Base-by-base conservation (phyloP, 2,113 vertebrate genomes). In the Halichoeres trimaculatus region DNA sequence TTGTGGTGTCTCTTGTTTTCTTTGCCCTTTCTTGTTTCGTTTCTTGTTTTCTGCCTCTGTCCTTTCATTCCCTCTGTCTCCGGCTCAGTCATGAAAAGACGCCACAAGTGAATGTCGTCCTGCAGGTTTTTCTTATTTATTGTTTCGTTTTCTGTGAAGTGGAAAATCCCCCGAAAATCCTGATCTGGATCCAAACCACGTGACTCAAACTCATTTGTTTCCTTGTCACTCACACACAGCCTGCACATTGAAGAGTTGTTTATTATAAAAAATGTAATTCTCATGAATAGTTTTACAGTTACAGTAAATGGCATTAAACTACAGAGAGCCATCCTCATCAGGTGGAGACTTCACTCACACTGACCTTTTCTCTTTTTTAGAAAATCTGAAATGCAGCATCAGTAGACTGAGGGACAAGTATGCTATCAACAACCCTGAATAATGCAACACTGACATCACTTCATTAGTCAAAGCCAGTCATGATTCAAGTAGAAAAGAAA, bases 401-500 rank as follows among this genome's bases (percentile, higher is more conserved):
- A 45, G 76, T 83, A 81, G 84, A 87, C 65, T 65, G 70, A 83
- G 58, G 70, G 77, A 80, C 60, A 59, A 81, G 24, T 45, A 81
- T n/a, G 4, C 38, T 71, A 85, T 19, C 24, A 70, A 86, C 61
- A 83, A 84, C 86, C 85, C 88, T 88, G 81, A 85, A 89, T 79
- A 85, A 82, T 68, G 81, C 76, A 78, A 89, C 74, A 79, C 64
- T 73, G 86, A 88, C 84, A 81, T 85, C 70, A 90, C 81, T 85
- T 81, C 20, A 85, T 59, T 77, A 77, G 59, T 36, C 67, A 85
- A 90, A 85, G 84, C 68, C 64, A 78, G 70, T 84, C 70, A 71
- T 77, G 65, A 85, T 91, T 92, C 85, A 92, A 93, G 88, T 91
- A 91, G 81, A 83, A 83, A 88, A 72, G 45, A 78, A 76, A 76